Conservation (phyloP, 2,888 invertebrate genomes). For the Pterostichus niger region DNA sequence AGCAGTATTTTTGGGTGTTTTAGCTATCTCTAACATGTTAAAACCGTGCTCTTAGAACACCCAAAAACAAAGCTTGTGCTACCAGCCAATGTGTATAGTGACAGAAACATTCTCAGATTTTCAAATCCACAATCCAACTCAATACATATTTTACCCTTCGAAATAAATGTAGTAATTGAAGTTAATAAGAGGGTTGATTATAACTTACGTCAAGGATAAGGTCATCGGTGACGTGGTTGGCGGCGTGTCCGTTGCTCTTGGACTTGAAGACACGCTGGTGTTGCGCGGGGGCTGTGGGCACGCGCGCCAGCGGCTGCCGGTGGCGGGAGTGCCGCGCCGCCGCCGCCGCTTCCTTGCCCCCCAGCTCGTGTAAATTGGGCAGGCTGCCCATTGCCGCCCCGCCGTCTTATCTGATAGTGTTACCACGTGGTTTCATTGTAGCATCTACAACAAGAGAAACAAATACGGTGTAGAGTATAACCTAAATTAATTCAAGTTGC, state of each 20-base stretch:
- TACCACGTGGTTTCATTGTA: not conserved
- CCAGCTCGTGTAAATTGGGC: constrained; percentile 83
- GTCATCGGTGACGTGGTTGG: constrained; percentile 73
- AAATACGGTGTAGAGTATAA: too few species aligned
- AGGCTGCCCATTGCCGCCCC: constrained; percentile 80
- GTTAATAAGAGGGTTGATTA: too few species aligned
- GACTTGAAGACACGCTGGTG: constrained; percentile 73
- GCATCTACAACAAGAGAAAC: not conserved
- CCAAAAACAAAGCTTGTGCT: too few species aligned
- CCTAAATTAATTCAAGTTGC: too few species aligned
- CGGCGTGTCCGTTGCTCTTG: constrained; percentile 73
- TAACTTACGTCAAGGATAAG: constrained; percentile 72
- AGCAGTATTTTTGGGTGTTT: too few species aligned
- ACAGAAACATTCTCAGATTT: too few species aligned
- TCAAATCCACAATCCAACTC: too few species aligned
- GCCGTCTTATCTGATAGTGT: not conserved
- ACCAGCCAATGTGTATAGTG: too few species aligned
- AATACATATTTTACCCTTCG: too few species aligned
- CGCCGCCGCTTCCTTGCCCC: constrained; percentile 71
- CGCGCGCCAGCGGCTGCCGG: constrained; percentile 72
- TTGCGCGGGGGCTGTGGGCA: constrained; percentile 72
- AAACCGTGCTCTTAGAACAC: too few species aligned
- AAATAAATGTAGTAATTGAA: too few species aligned
- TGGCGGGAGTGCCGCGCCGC: constrained; percentile 72
- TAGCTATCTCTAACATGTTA: too few species aligned